Percentiles rank a stretch among this genome's conserved stretches.
Evolutionary conservation across 1,140 invertebrate species (phyloP).

Genomic region (Leptinotarsa defecta): DNA sequence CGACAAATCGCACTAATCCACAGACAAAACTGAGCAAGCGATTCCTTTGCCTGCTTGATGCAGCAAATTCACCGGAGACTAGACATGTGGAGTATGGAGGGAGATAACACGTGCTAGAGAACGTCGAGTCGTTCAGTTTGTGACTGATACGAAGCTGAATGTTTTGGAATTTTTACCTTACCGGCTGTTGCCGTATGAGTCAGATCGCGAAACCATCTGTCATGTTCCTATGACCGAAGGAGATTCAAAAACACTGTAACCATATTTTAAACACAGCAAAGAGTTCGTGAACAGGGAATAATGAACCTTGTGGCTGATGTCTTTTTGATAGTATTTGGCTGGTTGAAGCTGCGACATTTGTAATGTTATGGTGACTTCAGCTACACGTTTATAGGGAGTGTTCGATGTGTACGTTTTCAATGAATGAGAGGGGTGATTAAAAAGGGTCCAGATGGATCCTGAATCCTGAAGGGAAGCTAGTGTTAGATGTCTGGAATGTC

Average conservation of each 20-base stretch:
- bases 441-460: not conserved
- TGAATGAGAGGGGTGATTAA: not conserved
- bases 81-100: slow-evolving; percentile 1
- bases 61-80: not conserved
- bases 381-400: not conserved
- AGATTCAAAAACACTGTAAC: no score
- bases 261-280: no score
- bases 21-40: not conserved
- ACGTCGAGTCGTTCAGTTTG: not conserved
- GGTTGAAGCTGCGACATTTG: no score
- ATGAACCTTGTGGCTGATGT: no score
- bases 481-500: not conserved
- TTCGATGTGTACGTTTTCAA: not conserved
- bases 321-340: no score
- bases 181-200: not conserved
- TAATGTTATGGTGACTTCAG: no score
- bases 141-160: not conserved
- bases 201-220: no score
- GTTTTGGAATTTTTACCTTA: not conserved
- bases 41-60: not conserved
- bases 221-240: no score
- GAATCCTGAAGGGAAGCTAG: not conserved
- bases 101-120: not conserved
- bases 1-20: not conserved
- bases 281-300: no score